Evolutionary conservation across 2,113 vertebrate species (phyloP), one percentile per base, ranked within the genome.

Genomic region (Athene cunicularia): DNA sequence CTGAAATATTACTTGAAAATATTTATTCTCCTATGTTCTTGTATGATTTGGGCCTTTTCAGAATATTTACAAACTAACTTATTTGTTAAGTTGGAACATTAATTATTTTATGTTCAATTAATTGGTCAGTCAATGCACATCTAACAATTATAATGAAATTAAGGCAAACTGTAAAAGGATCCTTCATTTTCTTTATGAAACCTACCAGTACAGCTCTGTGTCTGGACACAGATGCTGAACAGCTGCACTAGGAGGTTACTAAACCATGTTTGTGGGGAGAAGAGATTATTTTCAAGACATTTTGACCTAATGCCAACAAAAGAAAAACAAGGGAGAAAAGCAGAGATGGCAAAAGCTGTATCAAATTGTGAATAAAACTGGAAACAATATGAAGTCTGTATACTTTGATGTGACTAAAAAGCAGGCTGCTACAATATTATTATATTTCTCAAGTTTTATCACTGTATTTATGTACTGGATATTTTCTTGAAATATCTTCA

Each of bases 81-180:
- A 64, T 72, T 41, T 12, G 60, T n/a, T 81, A 53, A 37, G 6
- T 5, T 71, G 27, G 50, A 94, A 98, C 85, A 96, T 93, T 96
- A 85, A 97, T 97, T 97, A 98, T 96, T 89, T 96, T 97, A 95
- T 94, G 86, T 95, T 17, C 1, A 52, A 52, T 95, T 52, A 98
- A 95, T 43, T 97, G 81, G 76, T 97, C 81, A 83, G 68, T 60
- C 66, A 95, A 70, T 76, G 49, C 52, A 91, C 55, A 52, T 91
- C 27, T 93, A 95, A 92, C 20, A 95, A 93, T 56, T 95, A 80
- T 66, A 85, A 97, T 77, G 4, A 95, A 97, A 97, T 96, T 95
- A 85, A 94, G 47, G 93, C 45, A 86, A 97, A 62, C 35, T 92
- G 49, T 74, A 90, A 94, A 96, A 95, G 10, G 23, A 95, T 74